These are phyloP conservation scores for Macroteleia sp. DNA, from an alignment of 2,888 invertebrate species.

Conservation along the genomic window DNA sequence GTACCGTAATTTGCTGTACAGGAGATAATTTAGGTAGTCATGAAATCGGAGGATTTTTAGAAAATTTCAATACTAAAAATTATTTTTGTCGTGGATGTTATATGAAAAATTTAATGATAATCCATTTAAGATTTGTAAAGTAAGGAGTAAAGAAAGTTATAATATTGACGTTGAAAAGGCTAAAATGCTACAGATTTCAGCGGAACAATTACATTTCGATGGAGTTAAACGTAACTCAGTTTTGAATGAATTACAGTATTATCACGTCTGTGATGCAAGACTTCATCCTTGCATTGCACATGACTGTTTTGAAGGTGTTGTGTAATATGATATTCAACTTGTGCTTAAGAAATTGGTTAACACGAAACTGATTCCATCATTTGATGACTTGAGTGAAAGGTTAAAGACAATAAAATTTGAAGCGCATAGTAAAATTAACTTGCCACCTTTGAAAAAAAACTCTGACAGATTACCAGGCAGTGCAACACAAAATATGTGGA, in stretches of 20 bases:
- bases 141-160: slow-evolving; percentile 19
- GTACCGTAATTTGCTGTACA: slow-evolving; percentile 15
- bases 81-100: slow-evolving; percentile 37
- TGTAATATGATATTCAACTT: slow-evolving; percentile 57
- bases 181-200: too few relatives aligned
- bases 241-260: slow-evolving; percentile 70
- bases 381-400: slow-evolving; percentile 6
- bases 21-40: slow-evolving; percentile 29
- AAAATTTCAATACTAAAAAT: slow-evolving; percentile 57
- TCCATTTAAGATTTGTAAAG: background rate
- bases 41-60: slow-evolving; percentile 58
- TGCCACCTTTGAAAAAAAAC: slow-evolving; percentile 10
- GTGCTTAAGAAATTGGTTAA: slow-evolving; percentile 55
- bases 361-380: slow-evolving; percentile 13
- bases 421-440: slow-evolving; percentile 1
- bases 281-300: slow-evolving; percentile 67
- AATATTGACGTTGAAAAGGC: slow-evolving; percentile 3
- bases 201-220: slow-evolving; percentile 12
- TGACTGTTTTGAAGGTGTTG: slow-evolving; percentile 70
- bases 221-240: slow-evolving; percentile 69
- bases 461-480: slow-evolving; percentile 7
- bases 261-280: slow-evolving; percentile 67
- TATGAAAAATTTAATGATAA: slow-evolving; percentile 13
- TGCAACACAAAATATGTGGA: slow-evolving; percentile 19
- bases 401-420: background rate